Evolutionary conservation across 2,113 vertebrate species (phyloP).

Genomic region (Gavia stellata): DNA sequence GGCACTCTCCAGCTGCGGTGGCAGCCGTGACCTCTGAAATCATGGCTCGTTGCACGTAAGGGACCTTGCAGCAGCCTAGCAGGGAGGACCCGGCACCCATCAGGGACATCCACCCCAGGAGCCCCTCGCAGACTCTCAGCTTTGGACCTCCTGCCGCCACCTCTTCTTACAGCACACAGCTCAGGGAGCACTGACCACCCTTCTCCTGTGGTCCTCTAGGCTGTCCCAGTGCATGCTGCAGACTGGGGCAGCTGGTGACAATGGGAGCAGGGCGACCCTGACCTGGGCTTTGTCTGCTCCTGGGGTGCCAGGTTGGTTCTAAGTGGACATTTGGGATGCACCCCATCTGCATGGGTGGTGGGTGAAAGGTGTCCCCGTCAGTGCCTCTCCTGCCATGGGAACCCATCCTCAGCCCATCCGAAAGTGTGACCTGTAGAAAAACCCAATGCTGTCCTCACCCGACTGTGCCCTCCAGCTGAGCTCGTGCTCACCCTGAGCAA

Average conservation of each 20-base stretch:
- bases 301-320: neutral
- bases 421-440: neutral
- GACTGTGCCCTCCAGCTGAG: neutral
- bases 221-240: neutral
- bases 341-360: no score
- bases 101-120: neutral
- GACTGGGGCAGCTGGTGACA: neutral
- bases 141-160: neutral
- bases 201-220: rapidly evolving
- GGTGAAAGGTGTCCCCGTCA: neutral
- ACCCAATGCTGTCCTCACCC: rapidly evolving
- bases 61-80: neutral
- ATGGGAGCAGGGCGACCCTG: neutral
- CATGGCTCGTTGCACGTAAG: neutral
- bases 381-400: neutral
- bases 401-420: neutral
- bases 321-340: neutral
- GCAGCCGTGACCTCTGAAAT: neutral
- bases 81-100: rapidly evolving
- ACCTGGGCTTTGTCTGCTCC: neutral
- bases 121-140: neutral
- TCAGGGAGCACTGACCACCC: neutral
- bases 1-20: neutral
- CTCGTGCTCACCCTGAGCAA: neutral
- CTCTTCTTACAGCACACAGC: neutral